Evolutionary conservation across 2,888 invertebrate genomes (phyloP), one percentile per base, ranked within the genome.

Genomic region (Cabera pusaria): DNA sequence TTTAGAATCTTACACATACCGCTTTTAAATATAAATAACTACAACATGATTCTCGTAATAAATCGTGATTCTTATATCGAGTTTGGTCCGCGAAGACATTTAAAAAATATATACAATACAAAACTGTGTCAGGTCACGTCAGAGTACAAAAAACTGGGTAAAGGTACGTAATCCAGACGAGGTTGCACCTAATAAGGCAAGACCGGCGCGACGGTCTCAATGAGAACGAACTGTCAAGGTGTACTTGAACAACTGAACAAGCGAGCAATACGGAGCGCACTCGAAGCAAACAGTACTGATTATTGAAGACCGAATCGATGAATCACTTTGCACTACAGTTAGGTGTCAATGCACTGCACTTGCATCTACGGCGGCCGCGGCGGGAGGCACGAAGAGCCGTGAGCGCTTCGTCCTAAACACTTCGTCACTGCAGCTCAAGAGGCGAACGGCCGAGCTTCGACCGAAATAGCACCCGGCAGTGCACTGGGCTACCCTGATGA

Each of bases 51-150:
- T 90, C 60, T 92, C 91, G 73, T 92, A 92, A 75, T 91, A 92
- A 56, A 93, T 91, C 6, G 93, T 93, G 56, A 93, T 92, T 55
- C 93, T 88, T 70, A 93, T 92, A 67, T 93, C 90, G 47, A 91
- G 84, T 76, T 91, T 93, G 43, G 88, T 86, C 49, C 90, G 90
- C 56, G 92, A 92, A 52, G 93, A 93, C 93, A 93, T 93, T 71
- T 60, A 59, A 36, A 27, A 59, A 60, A 59, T 58, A 10, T n/a
- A 48, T 51, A 58, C 47, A 59, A 52, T 54, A 57, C 48, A 52
- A 44, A 60, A 60, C 60, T 70, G 72, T 72, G 75, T 78, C 75
- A 78, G 35, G 64, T 22, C 38, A 16, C 10, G 32, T 32, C 22
- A 9, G 18, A 8, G 57, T 55, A 69, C 58, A 56, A 76, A n/a